Evolutionary conservation across 2,113 vertebrate genomes (phyloP), one percentile per base, ranked within the genome.

Genomic region (Ciconia boyciana): DNA sequence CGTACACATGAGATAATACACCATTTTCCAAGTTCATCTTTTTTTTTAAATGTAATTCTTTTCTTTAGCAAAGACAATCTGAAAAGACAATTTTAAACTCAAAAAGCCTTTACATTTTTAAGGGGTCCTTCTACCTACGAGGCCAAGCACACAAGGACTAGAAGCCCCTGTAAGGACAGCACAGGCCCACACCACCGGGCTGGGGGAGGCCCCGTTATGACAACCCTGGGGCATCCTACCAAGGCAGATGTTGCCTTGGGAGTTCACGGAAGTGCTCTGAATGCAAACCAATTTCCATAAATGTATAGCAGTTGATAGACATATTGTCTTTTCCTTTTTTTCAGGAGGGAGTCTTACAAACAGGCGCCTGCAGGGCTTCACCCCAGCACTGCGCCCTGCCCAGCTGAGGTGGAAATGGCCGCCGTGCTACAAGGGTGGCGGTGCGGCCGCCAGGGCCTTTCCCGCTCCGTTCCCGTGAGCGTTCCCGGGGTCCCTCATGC

Each of bases 141-240:
- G 16, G 32, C 20, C 51, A 4, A 26, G 51, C 11, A 8, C 5
- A 5, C 4, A 7, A 4, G 6, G 11, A 3, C 9, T 1, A 48
- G 51, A 4, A 29, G 18, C 14, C 24, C 26, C 28, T 3, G 4
- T 3, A 14, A 5, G 12, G 36, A 10, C 36, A 34, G 60, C 60
- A 4, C 39, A 13, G 36, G 24, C 13, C 24, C 11, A 7, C 16
- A 2, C 19, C 3, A 2, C 31, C 4, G 11, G 18, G 58, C 46
- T 6, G 34, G 19, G 55, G 18, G 7, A 7, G 2, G 5, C 36
- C 10, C 1, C 2, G 8, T 17, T 20, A 11, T 8, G 43, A 0
- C n/a, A 9, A 11, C 32, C 13, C 60, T 8, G 29, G 36, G 25
- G 26, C 44, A 8, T 2, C n/a, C 26, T 3, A 3, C 32, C 16